phyloP scores from a whole-genome alignment of 92 coral and sea anemone species.

The Epizoanthus stellaris region DNA sequence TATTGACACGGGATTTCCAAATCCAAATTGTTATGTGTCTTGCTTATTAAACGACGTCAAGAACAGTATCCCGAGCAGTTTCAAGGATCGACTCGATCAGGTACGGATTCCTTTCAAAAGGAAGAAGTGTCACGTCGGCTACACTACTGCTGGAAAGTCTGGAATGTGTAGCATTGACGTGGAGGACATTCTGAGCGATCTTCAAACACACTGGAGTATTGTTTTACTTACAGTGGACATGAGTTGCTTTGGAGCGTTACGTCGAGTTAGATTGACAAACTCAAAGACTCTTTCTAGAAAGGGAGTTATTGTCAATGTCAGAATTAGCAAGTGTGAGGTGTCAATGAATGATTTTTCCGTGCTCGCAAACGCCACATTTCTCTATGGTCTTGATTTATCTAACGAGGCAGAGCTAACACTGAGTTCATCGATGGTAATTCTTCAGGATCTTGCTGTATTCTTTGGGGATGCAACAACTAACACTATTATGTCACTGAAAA shows the following conservation, averaged over 20 bases:
- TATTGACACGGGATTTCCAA: background rate
- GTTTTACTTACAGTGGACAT: background rate
- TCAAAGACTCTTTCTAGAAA: conserved; percentile 54
- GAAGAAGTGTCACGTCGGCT: background rate
- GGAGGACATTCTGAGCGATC: background rate
- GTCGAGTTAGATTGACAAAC: conserved; percentile 25
- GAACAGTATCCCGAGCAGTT: no score
- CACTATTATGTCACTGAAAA: background rate
- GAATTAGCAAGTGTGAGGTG: conserved; percentile 49
- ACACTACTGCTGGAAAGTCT: background rate
- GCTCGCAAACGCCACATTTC: conserved; percentile 73
- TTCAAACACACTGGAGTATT: background rate
- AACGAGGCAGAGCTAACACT: conserved; percentile 47
- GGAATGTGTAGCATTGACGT: background rate
- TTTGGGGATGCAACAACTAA: background rate
- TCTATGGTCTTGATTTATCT: conserved; percentile 45
- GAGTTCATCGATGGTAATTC: conserved; percentile 5
- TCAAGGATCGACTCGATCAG: background rate
- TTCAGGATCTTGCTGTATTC: background rate
- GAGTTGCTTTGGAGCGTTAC: background rate
- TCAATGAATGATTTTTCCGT: conserved; percentile 47
- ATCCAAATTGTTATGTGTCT: background rate
- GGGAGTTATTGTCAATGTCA: conserved; percentile 53
- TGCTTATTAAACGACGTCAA: background rate
- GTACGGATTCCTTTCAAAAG: background rate